Evolutionary conservation across 2,113 vertebrate species (phyloP).

Genomic region (Ibidorhyncha struthersii): DNA sequence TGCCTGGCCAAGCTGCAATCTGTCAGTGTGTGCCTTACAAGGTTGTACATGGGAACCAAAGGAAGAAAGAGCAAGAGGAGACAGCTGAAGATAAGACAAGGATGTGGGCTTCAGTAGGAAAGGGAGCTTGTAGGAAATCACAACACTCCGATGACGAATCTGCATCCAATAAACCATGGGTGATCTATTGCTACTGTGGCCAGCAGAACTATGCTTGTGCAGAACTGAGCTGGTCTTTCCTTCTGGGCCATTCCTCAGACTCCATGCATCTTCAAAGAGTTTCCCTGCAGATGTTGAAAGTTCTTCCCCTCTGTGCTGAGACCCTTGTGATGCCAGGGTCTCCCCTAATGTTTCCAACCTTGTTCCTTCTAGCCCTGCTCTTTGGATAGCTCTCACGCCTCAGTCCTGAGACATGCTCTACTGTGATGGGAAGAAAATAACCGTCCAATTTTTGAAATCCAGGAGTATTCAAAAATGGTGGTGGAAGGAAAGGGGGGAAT

Average conservation of each 20-base stretch:
- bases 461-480: background rate
- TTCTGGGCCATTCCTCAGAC: background rate
- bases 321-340: background rate
- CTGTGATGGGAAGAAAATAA: background rate
- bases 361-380: background rate
- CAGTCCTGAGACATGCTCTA: background rate
- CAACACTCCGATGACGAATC: background rate
- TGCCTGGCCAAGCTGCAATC: background rate
- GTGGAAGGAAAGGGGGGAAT: background rate
- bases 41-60: background rate
- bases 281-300: background rate
- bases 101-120: background rate
- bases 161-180: background rate
- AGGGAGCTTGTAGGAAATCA: background rate
- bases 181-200: background rate
- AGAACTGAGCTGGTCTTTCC: background rate
- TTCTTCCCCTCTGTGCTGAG: background rate
- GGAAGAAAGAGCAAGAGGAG: background rate
- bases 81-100: background rate
- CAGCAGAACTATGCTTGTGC: background rate
- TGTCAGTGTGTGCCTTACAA: rapidly evolving
- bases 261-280: background rate
- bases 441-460: background rate
- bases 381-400: background rate
- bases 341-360: background rate